phyloP scores from a whole-genome alignment of 23 tunicate species.

The Corella eumyota region DNA sequence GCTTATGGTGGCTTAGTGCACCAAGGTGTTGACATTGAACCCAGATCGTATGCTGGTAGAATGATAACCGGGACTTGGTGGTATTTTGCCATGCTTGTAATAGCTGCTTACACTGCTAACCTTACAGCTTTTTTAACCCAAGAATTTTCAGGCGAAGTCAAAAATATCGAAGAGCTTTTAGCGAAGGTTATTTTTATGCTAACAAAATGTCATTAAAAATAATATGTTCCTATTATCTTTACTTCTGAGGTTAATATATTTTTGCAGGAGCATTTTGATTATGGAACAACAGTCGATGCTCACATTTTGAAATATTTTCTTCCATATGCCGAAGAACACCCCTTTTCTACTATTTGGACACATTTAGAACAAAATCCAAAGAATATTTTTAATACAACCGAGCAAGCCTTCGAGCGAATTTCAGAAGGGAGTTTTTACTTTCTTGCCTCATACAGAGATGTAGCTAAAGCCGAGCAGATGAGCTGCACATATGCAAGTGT shows the following conservation, averaged over 20 bases:
- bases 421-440: conserved; percentile 34
- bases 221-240: too few relatives aligned
- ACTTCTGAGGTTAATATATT: background rate
- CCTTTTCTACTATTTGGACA: conserved; percentile 20
- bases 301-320: conserved; percentile 22
- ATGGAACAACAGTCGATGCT: conserved; percentile 34
- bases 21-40: conserved; percentile 57
- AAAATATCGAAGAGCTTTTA: conserved; percentile 11
- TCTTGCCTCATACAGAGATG: conserved; percentile 43
- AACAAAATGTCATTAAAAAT: too few relatives aligned
- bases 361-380: conserved; percentile 26
- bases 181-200: conserved; percentile 14
- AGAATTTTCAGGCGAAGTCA: conserved; percentile 47
- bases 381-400: conserved; percentile 36
- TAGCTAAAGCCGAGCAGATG: conserved; percentile 29
- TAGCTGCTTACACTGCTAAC: conserved; percentile 56
- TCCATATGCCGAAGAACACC: conserved; percentile 19
- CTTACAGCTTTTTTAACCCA: conserved; percentile 43
- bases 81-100: conserved; percentile 55
- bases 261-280: conserved; percentile 25
- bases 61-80: conserved; percentile 57
- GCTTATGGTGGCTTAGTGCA: conserved; percentile 47
- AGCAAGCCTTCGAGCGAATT: conserved; percentile 17
- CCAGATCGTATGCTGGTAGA: conserved; percentile 52
- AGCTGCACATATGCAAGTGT: conserved; percentile 31